Evolutionary conservation across 2,888 invertebrate genomes (phyloP).

Genomic region (Idaea straminata): DNA sequence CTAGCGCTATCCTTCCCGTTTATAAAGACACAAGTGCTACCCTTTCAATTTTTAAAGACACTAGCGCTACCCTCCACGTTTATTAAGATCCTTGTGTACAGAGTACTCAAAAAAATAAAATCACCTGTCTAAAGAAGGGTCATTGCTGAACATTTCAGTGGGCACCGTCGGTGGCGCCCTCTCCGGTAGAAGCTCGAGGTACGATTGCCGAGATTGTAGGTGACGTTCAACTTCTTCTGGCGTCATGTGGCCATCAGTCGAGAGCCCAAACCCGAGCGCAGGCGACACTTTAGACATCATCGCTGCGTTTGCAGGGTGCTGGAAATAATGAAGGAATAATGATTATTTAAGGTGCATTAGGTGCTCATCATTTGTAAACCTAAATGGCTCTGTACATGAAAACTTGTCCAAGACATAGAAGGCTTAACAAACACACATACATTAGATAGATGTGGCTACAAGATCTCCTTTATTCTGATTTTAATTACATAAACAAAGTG

Average conservation of each 20-base stretch:
- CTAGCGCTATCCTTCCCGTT: too few relatives aligned
- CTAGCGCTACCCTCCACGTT: too few relatives aligned
- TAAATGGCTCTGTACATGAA: too few relatives aligned
- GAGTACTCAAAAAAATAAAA: constrained; percentile 6
- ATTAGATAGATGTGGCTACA: too few relatives aligned
- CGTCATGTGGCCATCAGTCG: constrained; percentile 90
- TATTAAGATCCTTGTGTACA: constrained; percentile 3
- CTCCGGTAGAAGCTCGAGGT: constrained; percentile 90
- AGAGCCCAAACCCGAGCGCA: constrained; percentile 59
- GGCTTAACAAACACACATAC: too few relatives aligned
- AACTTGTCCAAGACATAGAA: too few relatives aligned
- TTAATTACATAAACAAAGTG: not conserved
- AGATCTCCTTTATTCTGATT: too few relatives aligned
- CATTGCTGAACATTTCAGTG: constrained; percentile 96
- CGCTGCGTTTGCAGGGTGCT: constrained; percentile 77
- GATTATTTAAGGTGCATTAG: not conserved
- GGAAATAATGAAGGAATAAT: constrained; percentile 43
- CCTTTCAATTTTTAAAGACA: too few relatives aligned
- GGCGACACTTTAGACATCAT: constrained; percentile 79
- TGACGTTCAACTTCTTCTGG: constrained; percentile 95
- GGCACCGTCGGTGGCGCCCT: constrained; percentile 94
- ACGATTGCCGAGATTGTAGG: constrained; percentile 89
- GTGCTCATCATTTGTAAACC: too few relatives aligned
- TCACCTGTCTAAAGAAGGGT: constrained; percentile 90
- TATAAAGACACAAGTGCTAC: too few relatives aligned